Evolutionary conservation across 2,797 vertebrate genomes (phyloP).

Genomic region (Eidolon dupreanum): DNA sequence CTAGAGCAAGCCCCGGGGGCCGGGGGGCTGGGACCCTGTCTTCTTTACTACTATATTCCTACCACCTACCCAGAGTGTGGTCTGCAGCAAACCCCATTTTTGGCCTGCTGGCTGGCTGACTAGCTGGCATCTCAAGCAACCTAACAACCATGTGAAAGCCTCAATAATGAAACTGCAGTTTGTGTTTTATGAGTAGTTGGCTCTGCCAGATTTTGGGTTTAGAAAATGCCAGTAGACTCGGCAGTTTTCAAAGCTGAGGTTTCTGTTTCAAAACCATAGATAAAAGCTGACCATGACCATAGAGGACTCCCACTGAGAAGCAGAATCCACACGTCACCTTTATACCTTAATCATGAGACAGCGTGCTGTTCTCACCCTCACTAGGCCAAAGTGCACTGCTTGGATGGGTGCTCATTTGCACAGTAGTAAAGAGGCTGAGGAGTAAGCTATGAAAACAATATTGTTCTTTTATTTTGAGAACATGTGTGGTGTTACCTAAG

Average conservation of each 20-base stretch:
- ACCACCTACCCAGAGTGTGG: not conserved
- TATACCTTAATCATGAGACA: not conserved
- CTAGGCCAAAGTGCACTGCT: not conserved
- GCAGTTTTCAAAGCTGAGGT: not conserved
- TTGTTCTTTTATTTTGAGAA: not conserved
- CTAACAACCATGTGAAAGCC: not conserved
- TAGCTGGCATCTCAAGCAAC: not conserved
- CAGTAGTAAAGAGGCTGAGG: not conserved
- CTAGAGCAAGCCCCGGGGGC: not conserved
- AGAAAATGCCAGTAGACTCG: not conserved
- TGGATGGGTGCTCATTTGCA: too few relatives aligned
- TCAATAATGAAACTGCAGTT: not conserved
- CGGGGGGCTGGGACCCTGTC: too few relatives aligned
- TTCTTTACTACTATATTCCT: not conserved
- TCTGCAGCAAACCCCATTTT: too few relatives aligned
- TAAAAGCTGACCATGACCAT: not conserved
- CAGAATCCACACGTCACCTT: not conserved
- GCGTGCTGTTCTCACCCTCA: not conserved
- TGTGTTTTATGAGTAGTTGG: not conserved
- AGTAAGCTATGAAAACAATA: not conserved
- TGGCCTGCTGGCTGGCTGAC: too few relatives aligned
- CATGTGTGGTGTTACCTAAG: not conserved
- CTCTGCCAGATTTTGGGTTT: not conserved
- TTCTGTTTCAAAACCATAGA: constrained; percentile 22
- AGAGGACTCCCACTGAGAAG: not conserved